Percentiles rank a stretch among this genome's conserved stretches.
Conservation (phyloP, 2,888 invertebrate genomes). For the Polia nebulosa region DNA sequence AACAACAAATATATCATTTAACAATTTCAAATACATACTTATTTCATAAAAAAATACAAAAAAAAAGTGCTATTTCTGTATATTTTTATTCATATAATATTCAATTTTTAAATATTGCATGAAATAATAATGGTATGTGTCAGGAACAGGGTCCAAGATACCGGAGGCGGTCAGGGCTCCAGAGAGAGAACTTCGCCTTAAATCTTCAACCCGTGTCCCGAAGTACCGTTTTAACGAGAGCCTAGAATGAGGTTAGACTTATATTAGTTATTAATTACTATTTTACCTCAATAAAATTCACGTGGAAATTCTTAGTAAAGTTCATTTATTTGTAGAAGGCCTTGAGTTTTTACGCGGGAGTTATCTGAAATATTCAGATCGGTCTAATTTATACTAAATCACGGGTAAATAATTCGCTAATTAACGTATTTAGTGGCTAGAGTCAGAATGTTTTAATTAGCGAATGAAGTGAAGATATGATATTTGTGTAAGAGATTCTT, state of each 20-base stretch:
- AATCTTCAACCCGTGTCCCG: too few species aligned
- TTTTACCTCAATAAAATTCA: neutral
- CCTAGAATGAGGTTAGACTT: neutral
- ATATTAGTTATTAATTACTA: neutral
- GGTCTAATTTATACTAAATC: slow-evolving; percentile 20
- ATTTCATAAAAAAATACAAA: too few species aligned
- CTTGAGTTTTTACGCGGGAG: slow-evolving; percentile 4
- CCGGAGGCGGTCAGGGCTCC: too few species aligned
- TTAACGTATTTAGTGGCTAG: slow-evolving; percentile 15
- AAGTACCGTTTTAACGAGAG: neutral
- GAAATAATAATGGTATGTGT: too few species aligned
- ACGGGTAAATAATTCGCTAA: slow-evolving; percentile 23
- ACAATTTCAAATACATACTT: too few species aligned
- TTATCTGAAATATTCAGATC: slow-evolving; percentile 33
- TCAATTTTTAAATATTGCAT: neutral
- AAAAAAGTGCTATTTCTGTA: too few species aligned
- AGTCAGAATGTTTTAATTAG: slow-evolving; percentile 24
- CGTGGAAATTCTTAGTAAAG: neutral
- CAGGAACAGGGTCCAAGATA: too few species aligned
- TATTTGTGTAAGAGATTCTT: neutral
- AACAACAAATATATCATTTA: too few species aligned
- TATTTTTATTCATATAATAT: neutral
- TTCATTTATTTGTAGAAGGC: slow-evolving; percentile 23
- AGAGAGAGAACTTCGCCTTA: neutral
- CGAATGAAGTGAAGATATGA: slow-evolving; percentile 1